phyloP scores from a whole-genome alignment of 2,113 vertebrate species.

The Antigone vipio region DNA sequence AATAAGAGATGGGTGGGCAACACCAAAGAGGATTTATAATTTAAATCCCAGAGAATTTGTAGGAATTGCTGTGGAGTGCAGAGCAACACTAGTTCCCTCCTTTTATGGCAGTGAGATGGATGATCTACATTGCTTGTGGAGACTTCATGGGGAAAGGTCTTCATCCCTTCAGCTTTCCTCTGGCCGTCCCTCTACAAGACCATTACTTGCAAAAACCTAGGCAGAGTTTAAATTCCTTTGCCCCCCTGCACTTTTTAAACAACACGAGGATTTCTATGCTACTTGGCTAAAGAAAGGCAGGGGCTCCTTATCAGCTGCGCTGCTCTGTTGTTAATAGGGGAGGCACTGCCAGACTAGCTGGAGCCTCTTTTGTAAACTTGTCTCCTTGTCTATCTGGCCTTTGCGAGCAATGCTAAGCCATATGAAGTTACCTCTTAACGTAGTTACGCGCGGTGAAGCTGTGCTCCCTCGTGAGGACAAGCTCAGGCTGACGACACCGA shows the following conservation, averaged over 20 bases:
- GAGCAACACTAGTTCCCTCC: background rate
- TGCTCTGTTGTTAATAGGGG: background rate
- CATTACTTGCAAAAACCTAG: background rate
- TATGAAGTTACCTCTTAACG: accelerated
- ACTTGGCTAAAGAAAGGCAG: background rate
- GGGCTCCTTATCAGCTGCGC: background rate
- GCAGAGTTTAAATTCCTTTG: background rate
- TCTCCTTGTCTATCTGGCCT: background rate
- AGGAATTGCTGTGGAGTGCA: background rate
- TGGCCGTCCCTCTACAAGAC: background rate
- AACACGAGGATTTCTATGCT: background rate
- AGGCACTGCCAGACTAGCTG: background rate
- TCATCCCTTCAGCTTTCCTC: background rate
- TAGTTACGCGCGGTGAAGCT: background rate
- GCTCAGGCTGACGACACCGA: background rate
- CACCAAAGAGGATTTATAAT: background rate
- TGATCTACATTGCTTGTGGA: background rate
- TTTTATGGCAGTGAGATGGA: background rate
- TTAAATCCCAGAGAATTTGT: background rate
- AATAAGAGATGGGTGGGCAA: background rate
- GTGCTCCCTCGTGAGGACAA: background rate
- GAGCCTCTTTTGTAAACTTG: background rate
- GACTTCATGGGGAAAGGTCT: background rate
- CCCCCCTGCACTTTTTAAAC: background rate
- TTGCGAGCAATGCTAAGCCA: background rate